phyloP scores from a whole-genome alignment of 1,140 invertebrate genomes.

The Sinonovacula constricta region DNA sequence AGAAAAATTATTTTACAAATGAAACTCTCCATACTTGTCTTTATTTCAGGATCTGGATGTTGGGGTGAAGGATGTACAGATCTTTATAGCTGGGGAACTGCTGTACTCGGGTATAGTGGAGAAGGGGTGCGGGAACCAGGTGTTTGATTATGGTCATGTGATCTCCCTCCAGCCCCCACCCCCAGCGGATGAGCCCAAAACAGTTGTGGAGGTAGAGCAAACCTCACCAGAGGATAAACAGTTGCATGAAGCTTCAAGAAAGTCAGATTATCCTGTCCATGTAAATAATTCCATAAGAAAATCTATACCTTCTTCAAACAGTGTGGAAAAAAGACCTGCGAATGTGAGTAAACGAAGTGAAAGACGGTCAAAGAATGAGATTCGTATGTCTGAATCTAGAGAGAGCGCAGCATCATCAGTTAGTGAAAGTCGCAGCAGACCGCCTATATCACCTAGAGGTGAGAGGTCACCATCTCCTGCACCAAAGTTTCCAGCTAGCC shows the following conservation, averaged over 20 bases:
- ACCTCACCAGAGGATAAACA: slow-evolving; percentile 5
- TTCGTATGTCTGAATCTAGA: slow-evolving; percentile 1
- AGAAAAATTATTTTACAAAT: too few relatives aligned
- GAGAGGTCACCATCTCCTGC: slow-evolving; percentile 48
- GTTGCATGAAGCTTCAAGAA: slow-evolving; percentile 1
- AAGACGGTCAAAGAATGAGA: not conserved
- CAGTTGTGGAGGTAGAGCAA: slow-evolving; percentile 24
- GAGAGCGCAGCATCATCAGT: slow-evolving; percentile 25
- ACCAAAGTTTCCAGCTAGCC: slow-evolving; percentile 11
- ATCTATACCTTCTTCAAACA: not conserved
- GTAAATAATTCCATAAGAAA: not conserved
- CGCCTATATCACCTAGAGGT: slow-evolving; percentile 46
- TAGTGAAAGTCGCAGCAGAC: slow-evolving; percentile 30
- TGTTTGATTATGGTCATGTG: slow-evolving; percentile 76
- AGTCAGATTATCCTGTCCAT: not conserved
- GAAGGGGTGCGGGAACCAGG: slow-evolving; percentile 79
- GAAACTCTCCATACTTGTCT: too few relatives aligned
- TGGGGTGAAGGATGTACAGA: slow-evolving; percentile 70
- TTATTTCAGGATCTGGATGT: slow-evolving; percentile 76
- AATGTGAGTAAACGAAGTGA: not conserved
- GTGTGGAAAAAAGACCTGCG: too few relatives aligned
- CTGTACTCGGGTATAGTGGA: slow-evolving; percentile 74
- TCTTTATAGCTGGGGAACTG: slow-evolving; percentile 70
- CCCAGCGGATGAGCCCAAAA: slow-evolving; percentile 36
- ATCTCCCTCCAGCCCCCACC: slow-evolving; percentile 55